phyloP scores from a whole-genome alignment of 2,113 vertebrate species.

The Hippocampus abdominalis region DNA sequence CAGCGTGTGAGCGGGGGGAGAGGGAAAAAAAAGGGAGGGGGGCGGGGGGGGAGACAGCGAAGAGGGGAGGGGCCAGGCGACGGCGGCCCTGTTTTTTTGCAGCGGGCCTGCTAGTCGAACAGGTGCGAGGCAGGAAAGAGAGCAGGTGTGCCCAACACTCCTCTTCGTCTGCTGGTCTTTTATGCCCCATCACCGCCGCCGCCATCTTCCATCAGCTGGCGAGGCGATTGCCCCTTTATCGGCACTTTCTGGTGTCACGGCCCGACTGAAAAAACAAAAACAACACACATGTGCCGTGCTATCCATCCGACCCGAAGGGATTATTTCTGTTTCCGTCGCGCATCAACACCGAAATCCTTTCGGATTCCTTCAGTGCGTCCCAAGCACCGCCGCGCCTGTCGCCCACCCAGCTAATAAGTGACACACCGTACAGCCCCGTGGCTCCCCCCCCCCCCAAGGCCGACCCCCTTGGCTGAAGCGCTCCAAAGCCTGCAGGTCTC shows the following conservation, averaged over 20 bases:
- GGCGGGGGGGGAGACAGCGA: constrained; percentile 20
- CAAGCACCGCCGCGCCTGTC: too few relatives aligned
- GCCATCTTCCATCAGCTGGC: constrained; percentile 28
- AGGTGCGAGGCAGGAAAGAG: constrained; percentile 31
- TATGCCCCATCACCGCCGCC: constrained; percentile 24
- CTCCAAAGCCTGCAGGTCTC: constrained; percentile 41
- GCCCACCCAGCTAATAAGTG: constrained; percentile 2
- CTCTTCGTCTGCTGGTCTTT: constrained; percentile 65
- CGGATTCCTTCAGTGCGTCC: constrained; percentile 15
- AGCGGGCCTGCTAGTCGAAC: constrained; percentile 22
- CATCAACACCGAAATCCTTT: constrained; percentile 37
- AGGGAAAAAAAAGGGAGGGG: constrained; percentile 26
- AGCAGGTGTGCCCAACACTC: constrained; percentile 67
- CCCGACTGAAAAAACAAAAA: constrained; percentile 26
- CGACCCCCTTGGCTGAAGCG: constrained; percentile 33
- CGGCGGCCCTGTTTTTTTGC: not conserved
- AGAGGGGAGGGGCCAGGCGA: constrained; percentile 26
- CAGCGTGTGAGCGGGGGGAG: constrained; percentile 31
- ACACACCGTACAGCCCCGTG: constrained; percentile 45
- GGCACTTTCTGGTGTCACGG: constrained; percentile 19
- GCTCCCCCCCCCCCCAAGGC: constrained; percentile 17
- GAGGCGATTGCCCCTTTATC: constrained; percentile 38
- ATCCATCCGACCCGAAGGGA: constrained; percentile 44
- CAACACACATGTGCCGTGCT: constrained; percentile 11
- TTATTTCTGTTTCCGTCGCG: constrained; percentile 46